Evolutionary conservation across 2,888 invertebrate genomes (phyloP).

Genomic region (Drosophila paranaensis): DNA sequence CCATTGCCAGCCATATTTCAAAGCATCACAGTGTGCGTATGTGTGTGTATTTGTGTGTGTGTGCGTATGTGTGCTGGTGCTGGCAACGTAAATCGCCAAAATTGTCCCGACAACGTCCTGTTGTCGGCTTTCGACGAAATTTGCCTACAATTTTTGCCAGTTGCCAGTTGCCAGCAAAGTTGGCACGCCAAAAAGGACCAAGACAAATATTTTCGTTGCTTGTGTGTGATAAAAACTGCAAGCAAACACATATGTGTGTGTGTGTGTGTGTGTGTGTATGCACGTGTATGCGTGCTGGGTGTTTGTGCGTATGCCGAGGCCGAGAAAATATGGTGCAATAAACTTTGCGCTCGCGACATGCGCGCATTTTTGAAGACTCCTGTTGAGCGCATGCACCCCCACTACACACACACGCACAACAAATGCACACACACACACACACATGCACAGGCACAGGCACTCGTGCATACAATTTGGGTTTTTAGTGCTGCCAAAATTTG

Average conservation of each 20-base stretch:
- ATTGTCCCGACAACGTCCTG: slow-evolving; percentile 57
- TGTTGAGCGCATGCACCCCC: slow-evolving; percentile 46
- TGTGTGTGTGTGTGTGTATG: slow-evolving; percentile 20
- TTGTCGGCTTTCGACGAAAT: slow-evolving; percentile 73
- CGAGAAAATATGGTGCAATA: slow-evolving; percentile 64
- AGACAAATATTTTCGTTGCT: slow-evolving; percentile 67
- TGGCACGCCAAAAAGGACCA: slow-evolving; percentile 58
- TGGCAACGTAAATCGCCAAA: slow-evolving; percentile 73
- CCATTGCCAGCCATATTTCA: slow-evolving; percentile 66
- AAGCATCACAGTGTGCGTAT: slow-evolving; percentile 20
- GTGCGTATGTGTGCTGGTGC: slow-evolving; percentile 21
- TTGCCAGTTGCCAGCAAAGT: slow-evolving; percentile 54
- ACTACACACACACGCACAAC: slow-evolving; percentile 1
- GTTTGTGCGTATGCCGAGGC: slow-evolving; percentile 47
- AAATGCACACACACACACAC: not conserved
- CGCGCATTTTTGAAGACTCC: slow-evolving; percentile 72
- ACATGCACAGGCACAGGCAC: slow-evolving; percentile 2
- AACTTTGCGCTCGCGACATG: slow-evolving; percentile 66
- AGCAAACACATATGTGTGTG: slow-evolving; percentile 8
- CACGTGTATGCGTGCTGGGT: slow-evolving; percentile 20
- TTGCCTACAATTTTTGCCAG: slow-evolving; percentile 68
- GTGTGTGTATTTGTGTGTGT: slow-evolving; percentile 26
- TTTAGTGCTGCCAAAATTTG: slow-evolving; percentile 64
- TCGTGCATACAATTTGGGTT: slow-evolving; percentile 24
- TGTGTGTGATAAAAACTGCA: slow-evolving; percentile 64